These are phyloP conservation scores for Amazona ochrocephala DNA, from an alignment of 2,797 vertebrate genomes.

Conservation along the genomic window DNA sequence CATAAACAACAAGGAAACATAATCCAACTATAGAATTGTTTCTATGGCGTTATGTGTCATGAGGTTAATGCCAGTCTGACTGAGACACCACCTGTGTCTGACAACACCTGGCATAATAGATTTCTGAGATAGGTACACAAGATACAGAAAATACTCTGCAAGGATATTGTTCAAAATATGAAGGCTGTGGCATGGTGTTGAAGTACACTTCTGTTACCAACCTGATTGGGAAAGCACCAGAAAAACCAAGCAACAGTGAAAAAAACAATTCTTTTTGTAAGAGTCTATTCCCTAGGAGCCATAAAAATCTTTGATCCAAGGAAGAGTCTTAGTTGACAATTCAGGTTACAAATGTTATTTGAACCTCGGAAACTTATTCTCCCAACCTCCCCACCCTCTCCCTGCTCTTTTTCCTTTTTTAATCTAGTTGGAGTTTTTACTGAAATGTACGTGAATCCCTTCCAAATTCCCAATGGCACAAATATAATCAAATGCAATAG, in stretches of 20 bases:
- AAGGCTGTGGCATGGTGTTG: fast-evolving
- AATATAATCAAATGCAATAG: neutral
- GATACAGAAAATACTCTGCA: neutral
- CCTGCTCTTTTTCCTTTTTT: fast-evolving
- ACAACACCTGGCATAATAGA: neutral
- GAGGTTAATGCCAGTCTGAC: neutral
- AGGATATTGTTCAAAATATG: neutral
- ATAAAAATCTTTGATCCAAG: neutral
- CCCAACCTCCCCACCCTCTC: neutral
- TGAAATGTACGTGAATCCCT: neutral
- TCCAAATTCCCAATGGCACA: neutral
- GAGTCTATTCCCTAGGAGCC: neutral
- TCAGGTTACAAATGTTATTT: neutral
- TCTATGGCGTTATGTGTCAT: neutral
- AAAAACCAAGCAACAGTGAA: neutral
- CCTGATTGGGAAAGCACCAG: neutral
- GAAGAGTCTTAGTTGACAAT: neutral
- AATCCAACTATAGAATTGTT: neutral
- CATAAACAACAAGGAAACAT: neutral
- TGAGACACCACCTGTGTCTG: neutral
- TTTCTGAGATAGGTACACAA: neutral
- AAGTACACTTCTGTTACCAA: neutral
- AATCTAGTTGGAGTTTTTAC: neutral
- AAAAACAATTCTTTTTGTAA: neutral
- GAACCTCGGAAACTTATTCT: neutral